These are phyloP conservation scores for Drosophila rhopaloa DNA, from an alignment of 1,140 invertebrate species.

Conservation along the genomic window DNA sequence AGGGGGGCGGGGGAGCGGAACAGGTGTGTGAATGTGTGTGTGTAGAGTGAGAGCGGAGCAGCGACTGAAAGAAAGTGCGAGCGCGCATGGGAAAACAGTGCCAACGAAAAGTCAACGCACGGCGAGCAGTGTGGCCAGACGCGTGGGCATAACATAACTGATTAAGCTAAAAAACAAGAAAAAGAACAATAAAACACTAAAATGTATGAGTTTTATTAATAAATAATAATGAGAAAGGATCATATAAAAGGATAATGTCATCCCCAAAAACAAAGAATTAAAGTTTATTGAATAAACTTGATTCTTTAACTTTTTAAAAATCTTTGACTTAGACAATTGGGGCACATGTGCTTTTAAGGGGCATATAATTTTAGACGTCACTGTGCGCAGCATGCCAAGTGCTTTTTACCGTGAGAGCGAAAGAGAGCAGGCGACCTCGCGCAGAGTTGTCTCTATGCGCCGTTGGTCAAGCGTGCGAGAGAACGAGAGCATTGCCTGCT, in stretches of 20 bases:
- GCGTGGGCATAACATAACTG: no score
- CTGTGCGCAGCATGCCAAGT: slow-evolving; percentile 7
- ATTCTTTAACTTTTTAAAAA: no score
- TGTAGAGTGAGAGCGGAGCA: slow-evolving; percentile 59
- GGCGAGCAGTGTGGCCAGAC: not conserved
- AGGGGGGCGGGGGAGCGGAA: slow-evolving; percentile 31
- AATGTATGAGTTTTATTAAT: no score
- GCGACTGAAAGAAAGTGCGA: slow-evolving; percentile 65
- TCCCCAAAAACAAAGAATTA: no score
- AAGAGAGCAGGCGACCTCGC: slow-evolving; percentile 3
- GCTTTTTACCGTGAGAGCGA: slow-evolving; percentile 10
- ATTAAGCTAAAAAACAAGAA: no score
- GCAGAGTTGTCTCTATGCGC: slow-evolving; percentile 12
- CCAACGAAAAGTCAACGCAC: slow-evolving; percentile 15
- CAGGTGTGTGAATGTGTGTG: slow-evolving; percentile 34
- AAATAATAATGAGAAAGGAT: no score
- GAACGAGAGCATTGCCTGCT: slow-evolving; percentile 38
- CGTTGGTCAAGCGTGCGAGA: slow-evolving; percentile 22
- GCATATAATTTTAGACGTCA: slow-evolving; percentile 4
- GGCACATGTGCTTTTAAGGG: not conserved
- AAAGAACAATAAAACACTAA: no score
- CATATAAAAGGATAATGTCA: no score
- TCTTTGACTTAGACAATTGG: not conserved
- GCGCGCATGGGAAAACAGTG: slow-evolving; percentile 49
- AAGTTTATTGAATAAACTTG: no score